Percentiles rank a stretch among this genome's conserved stretches.
Conservation (phyloP, 2,113 vertebrate species). For the Rynchops niger region DNA sequence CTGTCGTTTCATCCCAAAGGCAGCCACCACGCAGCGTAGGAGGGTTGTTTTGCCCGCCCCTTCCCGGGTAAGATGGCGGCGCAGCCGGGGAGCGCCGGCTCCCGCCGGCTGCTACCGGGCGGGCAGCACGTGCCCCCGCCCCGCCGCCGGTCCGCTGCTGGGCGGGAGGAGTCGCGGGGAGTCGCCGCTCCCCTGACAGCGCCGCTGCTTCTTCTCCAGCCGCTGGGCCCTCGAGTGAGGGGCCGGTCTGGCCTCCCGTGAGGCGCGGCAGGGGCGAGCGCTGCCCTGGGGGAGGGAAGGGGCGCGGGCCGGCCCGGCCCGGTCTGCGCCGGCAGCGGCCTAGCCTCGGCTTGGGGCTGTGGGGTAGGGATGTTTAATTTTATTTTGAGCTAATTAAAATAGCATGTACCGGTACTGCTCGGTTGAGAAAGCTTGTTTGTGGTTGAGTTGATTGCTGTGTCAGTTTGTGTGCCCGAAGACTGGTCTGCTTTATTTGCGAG, state of each 20-base stretch:
- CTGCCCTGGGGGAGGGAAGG: neutral
- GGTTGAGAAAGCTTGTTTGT: accelerated
- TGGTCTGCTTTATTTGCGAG: neutral
- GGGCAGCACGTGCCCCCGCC: neutral
- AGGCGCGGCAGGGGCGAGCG: neutral
- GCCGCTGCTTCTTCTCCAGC: accelerated
- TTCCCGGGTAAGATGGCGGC: accelerated
- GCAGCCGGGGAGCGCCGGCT: accelerated
- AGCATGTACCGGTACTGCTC: accelerated
- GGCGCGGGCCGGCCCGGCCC: neutral
- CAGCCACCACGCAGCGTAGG: neutral
- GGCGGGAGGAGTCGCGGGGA: neutral
- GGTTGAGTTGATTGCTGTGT: neutral
- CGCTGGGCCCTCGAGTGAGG: neutral
- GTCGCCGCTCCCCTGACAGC: accelerated
- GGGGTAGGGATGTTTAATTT: accelerated
- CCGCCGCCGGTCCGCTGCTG: neutral
- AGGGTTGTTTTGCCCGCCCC: neutral
- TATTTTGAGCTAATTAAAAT: neutral
- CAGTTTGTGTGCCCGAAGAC: neutral
- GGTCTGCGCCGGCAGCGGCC: accelerated
- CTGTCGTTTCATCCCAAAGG: neutral
- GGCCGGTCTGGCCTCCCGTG: too few species aligned
- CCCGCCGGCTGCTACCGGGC: accelerated
- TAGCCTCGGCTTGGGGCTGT: neutral